Evolutionary conservation across 2,888 invertebrate genomes (phyloP), one percentile per base, ranked within the genome.

Genomic region (Drosophila borealis): DNA sequence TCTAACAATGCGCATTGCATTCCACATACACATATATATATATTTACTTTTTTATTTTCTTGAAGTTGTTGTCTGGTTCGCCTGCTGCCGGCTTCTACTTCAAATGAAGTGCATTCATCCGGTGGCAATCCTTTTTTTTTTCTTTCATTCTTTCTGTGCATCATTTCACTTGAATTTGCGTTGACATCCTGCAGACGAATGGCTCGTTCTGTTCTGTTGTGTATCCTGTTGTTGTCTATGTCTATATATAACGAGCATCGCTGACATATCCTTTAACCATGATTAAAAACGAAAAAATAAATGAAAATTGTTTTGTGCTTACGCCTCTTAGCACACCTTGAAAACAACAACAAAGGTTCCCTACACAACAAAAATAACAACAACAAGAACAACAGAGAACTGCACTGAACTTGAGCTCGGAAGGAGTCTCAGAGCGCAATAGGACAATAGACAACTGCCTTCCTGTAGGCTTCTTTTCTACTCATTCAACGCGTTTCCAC

Each of bases 101-200:
- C 90, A 88, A 81, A 73, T 81, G 83, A 88, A 88, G 86, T 88
- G 85, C 85, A 88, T 89, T 90, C 89, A 88, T 89, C 88, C 89
- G 83, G 78, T 79, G 78, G 81, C 82, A 88, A 89, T 89, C 83
- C 89, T 84, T 87, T 82, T 77, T 67, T 70, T 51, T 39, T 62
- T 36, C 14, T 53, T 25, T 25, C 21, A 45, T n/a, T 44, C 41
- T 70, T 63, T 63, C 70, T 71, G 82, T 81, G 83, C 86, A 82
- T 83, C 78, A 84, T 81, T 89, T 82, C 80, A 80, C 83, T 80
- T 78, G 83, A 80, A 82, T 82, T 86, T 78, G 74, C 76, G 78
- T 80, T 89, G 83, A 88, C 83, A 83, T 80, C 81, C 89, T 85
- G 76, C 62, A 66, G 62, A 56, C 60, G 54, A 59, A 64, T 48